phyloP scores from a whole-genome alignment of 2,797 vertebrate genomes.

The Rhinella marina region DNA sequence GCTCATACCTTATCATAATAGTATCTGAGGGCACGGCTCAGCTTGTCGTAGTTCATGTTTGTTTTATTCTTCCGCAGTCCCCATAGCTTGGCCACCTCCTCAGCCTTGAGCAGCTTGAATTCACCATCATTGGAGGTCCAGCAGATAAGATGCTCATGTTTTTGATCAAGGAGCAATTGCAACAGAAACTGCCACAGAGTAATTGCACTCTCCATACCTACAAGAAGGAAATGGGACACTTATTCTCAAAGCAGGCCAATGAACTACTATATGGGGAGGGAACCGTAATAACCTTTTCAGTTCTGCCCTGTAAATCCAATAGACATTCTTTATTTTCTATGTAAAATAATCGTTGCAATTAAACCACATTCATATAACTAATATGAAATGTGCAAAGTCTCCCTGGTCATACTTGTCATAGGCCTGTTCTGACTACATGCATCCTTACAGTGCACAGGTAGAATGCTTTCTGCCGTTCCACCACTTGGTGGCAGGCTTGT shows the following conservation, averaged over 20 bases:
- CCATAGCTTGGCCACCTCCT: constrained; percentile 98
- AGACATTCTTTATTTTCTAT: too few relatives aligned
- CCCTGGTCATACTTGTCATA: not conserved
- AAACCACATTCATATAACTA: too few relatives aligned
- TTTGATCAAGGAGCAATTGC: constrained; percentile 94
- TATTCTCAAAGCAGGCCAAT: not conserved
- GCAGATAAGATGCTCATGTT: constrained; percentile 95
- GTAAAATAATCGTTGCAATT: too few relatives aligned
- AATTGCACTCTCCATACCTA: constrained; percentile 97
- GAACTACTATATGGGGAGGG: not conserved
- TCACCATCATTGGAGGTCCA: constrained; percentile 97
- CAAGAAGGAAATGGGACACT: constrained; percentile 63
- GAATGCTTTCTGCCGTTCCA: not conserved
- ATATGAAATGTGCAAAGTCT: not conserved
- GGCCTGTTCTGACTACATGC: not conserved
- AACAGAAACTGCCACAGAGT: constrained; percentile 99
- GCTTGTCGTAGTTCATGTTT: constrained; percentile 99
- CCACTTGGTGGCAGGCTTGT: constrained; percentile 10
- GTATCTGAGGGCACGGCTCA: constrained; percentile 95
- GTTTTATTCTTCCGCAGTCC: constrained; percentile 98
- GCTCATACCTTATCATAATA: constrained; percentile 94
- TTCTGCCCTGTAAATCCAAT: not conserved
- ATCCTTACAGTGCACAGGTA: not conserved
- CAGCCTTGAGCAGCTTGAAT: constrained; percentile 96
- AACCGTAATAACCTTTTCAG: not conserved